phyloP scores from a whole-genome alignment of 2,797 vertebrate genomes.

The Clarias platycephalus region DNA sequence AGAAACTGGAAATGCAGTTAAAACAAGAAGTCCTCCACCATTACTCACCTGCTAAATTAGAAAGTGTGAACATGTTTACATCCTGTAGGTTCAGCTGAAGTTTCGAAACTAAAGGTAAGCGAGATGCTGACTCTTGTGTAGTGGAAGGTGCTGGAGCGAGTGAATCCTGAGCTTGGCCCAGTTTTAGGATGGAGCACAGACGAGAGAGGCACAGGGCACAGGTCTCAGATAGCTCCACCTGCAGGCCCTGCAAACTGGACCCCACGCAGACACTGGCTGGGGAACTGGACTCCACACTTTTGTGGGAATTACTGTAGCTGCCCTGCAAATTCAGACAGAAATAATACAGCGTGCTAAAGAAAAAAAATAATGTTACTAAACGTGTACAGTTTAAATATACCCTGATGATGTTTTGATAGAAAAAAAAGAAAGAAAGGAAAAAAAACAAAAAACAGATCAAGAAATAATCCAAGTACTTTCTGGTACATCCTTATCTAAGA shows the following conservation, averaged over 20 bases:
- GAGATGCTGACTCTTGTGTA: conserved; percentile 37
- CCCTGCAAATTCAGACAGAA: conserved; percentile 72
- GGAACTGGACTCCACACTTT: conserved; percentile 69
- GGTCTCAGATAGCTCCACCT: conserved; percentile 90
- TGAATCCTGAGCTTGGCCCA: conserved; percentile 26
- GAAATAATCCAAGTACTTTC: background rate
- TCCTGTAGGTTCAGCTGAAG: conserved; percentile 89
- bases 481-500: background rate
- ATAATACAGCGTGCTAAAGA: background rate
- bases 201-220: conserved; percentile 90
- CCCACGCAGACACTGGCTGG: conserved; percentile 82
- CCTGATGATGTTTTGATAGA: too few species aligned
- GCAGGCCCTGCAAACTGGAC: conserved; percentile 87
- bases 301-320: conserved; percentile 84
- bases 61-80: conserved; percentile 89
- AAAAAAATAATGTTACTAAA: background rate
- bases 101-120: conserved; percentile 80
- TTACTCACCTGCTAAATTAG: conserved; percentile 82
- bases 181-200: conserved; percentile 77
- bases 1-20: background rate
- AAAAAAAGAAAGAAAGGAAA: too few species aligned
- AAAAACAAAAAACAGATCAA: too few species aligned
- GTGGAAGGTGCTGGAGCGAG: conserved; percentile 51
- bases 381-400: too few species aligned
- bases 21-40: background rate